These are phyloP conservation scores for Parnassius mnemosyne DNA, from an alignment of 2,888 invertebrate species.

Conservation along the genomic window DNA sequence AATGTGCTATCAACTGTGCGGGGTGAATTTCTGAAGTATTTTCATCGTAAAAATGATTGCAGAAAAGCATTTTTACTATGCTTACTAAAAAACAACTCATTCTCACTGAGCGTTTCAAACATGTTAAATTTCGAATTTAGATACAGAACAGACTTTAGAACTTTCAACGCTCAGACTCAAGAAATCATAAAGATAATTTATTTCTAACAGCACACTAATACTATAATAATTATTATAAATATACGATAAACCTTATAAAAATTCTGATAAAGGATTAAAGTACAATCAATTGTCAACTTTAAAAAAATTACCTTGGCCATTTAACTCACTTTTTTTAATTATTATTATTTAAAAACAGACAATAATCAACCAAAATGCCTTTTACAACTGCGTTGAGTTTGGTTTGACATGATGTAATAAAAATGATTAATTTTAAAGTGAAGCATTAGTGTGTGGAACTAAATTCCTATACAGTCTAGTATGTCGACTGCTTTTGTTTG, in stretches of 20 bases:
- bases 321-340: too few species aligned
- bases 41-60: conserved; percentile 72
- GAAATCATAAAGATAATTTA: conserved; percentile 1
- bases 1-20: conserved; percentile 45
- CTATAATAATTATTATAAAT: neutral
- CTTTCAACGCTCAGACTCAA: conserved; percentile 10
- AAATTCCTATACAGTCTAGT: conserved; percentile 41
- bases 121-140: too few species aligned
- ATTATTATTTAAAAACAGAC: neutral
- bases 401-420: neutral
- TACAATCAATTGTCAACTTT: too few species aligned
- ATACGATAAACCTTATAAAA: too few species aligned
- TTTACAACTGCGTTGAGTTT: neutral
- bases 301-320: too few species aligned
- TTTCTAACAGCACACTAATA: conserved; percentile 24
- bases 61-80: conserved; percentile 58
- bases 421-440: neutral
- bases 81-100: conserved; percentile 41
- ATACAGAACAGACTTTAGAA: neutral
- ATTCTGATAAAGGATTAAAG: too few species aligned
- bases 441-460: conserved; percentile 20
- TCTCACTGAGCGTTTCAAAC: conserved; percentile 11
- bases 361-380: neutral
- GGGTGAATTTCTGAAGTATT: conserved; percentile 63
- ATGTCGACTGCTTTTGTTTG: conserved; percentile 82